Percentiles rank a stretch among this genome's conserved stretches.
Evolutionary conservation across 1,140 invertebrate genomes (phyloP).

Genomic region (Zaprionus vittiger): DNA sequence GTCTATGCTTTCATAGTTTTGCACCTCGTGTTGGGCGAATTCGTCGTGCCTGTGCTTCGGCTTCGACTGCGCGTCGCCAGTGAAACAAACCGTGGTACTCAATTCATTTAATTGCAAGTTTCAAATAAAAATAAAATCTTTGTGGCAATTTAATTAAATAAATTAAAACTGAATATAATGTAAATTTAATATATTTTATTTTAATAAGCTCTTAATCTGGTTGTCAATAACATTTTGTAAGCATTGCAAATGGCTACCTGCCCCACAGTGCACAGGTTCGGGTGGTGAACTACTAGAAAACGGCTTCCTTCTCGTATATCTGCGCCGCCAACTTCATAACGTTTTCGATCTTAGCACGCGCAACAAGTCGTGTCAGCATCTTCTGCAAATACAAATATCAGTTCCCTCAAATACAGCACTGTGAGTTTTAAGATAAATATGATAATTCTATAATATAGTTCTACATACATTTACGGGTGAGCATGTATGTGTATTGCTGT

Average conservation of each 20-base stretch:
- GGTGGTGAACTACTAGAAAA: not conserved
- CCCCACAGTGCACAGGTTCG: slow-evolving; percentile 25
- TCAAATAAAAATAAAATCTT: too few species aligned
- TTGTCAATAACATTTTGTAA: not conserved
- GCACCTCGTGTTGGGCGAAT: too few species aligned
- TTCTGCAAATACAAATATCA: not conserved
- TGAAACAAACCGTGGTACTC: too few species aligned
- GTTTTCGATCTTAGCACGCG: slow-evolving; percentile 21
- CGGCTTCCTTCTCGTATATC: not conserved
- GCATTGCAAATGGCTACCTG: not conserved
- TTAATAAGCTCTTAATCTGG: not conserved
- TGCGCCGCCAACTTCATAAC: slow-evolving; percentile 20
- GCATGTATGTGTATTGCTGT: not conserved
- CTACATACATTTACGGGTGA: not conserved
- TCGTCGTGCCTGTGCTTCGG: too few species aligned
- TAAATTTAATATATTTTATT: not conserved
- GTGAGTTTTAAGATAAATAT: slow-evolving; percentile 1
- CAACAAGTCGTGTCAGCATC: slow-evolving; percentile 32
- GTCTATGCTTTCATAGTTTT: too few species aligned
- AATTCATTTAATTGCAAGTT: too few species aligned
- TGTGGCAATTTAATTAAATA: not conserved
- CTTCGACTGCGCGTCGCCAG: too few species aligned
- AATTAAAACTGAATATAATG: not conserved
- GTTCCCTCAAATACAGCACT: not conserved
- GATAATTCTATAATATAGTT: not conserved